Percentiles rank a stretch among this genome's conserved stretches.
phyloP scores from a whole-genome alignment of 2,797 vertebrate genomes.

The Etheostoma perlongum region DNA sequence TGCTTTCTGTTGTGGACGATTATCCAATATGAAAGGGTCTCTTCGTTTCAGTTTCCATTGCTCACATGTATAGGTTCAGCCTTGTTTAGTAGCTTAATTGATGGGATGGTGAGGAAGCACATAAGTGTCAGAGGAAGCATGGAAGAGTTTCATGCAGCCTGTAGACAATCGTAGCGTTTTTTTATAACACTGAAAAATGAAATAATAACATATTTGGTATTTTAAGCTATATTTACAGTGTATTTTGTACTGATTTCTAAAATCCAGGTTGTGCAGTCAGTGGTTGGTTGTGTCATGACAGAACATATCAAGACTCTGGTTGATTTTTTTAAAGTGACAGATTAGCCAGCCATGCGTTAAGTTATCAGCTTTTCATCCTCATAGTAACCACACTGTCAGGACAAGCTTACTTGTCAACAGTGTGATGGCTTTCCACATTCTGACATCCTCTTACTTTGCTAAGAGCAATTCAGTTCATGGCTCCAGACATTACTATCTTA shows the following conservation, averaged over 20 bases:
- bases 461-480: constrained; percentile 9
- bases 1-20: neutral
- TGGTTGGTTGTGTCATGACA: constrained; percentile 10
- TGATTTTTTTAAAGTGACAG: constrained; percentile 45
- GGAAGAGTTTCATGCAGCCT: constrained; percentile 15
- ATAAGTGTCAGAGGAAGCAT: neutral
- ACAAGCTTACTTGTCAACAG: constrained; percentile 27
- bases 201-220: neutral
- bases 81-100: neutral
- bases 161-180: neutral
- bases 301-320: constrained; percentile 13
- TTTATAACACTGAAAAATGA: neutral
- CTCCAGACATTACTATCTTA: constrained; percentile 1
- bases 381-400: constrained; percentile 42
- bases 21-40: neutral
- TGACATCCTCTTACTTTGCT: constrained; percentile 38
- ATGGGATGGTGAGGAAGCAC: neutral
- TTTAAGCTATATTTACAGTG: neutral
- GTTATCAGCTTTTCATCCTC: constrained; percentile 40
- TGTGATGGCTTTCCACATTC: constrained; percentile 9
- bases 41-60: neutral
- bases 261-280: neutral
- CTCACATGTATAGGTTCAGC: neutral
- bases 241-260: neutral
- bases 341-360: constrained; percentile 41